Conservation (phyloP, 2,888 invertebrate species). For the Cerastoderma edule region DNA sequence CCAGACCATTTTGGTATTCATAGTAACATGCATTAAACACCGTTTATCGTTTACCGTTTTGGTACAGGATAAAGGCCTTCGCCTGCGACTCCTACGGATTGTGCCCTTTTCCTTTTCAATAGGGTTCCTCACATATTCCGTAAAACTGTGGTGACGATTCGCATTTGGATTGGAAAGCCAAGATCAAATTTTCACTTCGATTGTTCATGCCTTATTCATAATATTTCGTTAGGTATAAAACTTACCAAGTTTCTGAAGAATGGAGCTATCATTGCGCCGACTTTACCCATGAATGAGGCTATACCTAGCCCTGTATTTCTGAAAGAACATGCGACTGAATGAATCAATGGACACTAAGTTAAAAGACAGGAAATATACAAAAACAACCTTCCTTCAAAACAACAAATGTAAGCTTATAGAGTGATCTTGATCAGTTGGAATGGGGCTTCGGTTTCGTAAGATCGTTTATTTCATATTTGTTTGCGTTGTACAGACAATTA, state of each 20-base stretch:
- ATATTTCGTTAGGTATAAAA: background rate
- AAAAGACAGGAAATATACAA: no score
- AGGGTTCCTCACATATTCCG: no score
- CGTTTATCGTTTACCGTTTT: background rate
- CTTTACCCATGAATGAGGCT: slow-evolving; percentile 60
- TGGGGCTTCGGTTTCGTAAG: no score
- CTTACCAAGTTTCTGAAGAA: slow-evolving; percentile 65
- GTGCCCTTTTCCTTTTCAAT: background rate
- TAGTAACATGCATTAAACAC: no score
- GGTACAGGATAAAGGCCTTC: background rate
- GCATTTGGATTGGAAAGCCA: background rate
- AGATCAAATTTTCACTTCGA: background rate
- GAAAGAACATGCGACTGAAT: no score
- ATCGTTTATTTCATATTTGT: no score
- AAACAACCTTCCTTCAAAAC: no score
- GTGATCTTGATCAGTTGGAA: no score
- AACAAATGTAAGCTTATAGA: no score
- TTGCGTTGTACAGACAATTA: no score
- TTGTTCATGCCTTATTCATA: background rate
- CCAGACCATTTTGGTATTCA: no score
- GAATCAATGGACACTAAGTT: no score
- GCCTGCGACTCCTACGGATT: background rate
- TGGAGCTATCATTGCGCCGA: slow-evolving; percentile 69
- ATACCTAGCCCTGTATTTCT: slow-evolving; percentile 69
- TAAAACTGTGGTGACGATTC: background rate